Base-by-base conservation (phyloP, 2,113 vertebrate species). In the Anoura caudifer region DNA sequence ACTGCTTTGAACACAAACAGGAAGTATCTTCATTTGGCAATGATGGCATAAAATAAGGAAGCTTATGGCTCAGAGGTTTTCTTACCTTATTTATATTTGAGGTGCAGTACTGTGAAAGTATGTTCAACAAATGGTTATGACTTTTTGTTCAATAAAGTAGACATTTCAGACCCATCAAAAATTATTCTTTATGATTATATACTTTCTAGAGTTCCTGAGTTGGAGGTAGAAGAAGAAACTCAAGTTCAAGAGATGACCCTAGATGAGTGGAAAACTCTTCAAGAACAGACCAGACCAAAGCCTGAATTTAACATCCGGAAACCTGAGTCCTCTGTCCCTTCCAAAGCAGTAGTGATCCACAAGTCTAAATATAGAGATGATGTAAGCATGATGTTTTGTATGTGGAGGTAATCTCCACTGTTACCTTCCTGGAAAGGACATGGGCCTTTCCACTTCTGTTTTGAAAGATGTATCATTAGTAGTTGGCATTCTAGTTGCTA, bases 301-400 rank as follows among this genome's bases (percentile, higher is more conserved):
- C 97, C 97, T 2, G 99, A 99, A 97, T 99, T 99, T 96, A 99
- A 99, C 97, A 99, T 99, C 95, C 99, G 99, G 97, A 99, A 99
- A 98, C 98, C 99, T 16, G 99, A 99, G 76, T 97, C 98, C 75
- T 96, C 98, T 84, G 98, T 99, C 97, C 99, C 99, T 95, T 99
- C 99, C 86, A 99, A 99, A 98, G 99, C 99, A 36, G 99, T 99
- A 96, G 99, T 99, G 96, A 99, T 99, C 97, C 99, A 99, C 97
- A 98, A 99, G 98, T 99, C 99, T 86, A 99, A 99, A 97, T 98
- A 97, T 1, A 98, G 97, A 22, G 43, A 98, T 45, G 97, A 99
- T 98, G 99, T 99, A 98, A 98, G 99, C 72, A 92, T 91, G 97
- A 59, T 15, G 7, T 97, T 81, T 90, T 77, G 98, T 79, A n/a